phyloP scores from a whole-genome alignment of 2,888 invertebrate genomes.

The Actias luna region DNA sequence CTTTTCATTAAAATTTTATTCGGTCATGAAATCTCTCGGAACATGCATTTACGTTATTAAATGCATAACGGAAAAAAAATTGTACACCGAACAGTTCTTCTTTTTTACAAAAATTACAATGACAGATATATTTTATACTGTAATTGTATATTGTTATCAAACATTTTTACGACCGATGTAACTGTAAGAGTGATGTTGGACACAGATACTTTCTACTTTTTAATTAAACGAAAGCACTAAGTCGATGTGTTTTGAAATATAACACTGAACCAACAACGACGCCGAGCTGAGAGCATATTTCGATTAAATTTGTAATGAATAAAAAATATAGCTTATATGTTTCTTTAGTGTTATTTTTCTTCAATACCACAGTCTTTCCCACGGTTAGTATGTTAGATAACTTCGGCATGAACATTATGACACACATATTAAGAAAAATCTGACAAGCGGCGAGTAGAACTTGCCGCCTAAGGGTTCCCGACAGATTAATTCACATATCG shows the following conservation, averaged over 20 bases:
- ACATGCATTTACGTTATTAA: conserved; percentile 16
- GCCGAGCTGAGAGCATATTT: background rate
- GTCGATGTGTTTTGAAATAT: conserved; percentile 1
- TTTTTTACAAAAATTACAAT: background rate
- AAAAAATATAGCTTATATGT: background rate
- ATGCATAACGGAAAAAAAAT: background rate
- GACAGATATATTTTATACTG: background rate
- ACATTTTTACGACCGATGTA: background rate
- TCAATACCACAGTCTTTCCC: background rate
- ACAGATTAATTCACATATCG: no score
- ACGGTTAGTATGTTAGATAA: background rate
- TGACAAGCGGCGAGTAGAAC: no score
- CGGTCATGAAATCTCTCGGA: conserved; percentile 24
- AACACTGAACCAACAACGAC: background rate
- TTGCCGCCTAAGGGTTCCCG: no score
- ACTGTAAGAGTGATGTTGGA: background rate
- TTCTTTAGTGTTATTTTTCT: background rate
- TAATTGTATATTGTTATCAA: background rate
- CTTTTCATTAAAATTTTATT: conserved; percentile 25
- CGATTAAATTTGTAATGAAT: background rate
- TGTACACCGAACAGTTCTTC: background rate
- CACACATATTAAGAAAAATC: background rate
- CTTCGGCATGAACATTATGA: background rate
- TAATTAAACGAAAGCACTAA: background rate
- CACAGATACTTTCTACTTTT: conserved; percentile 4